Percentiles rank a stretch among this genome's conserved stretches.
Conservation (phyloP, 2,113 vertebrate genomes). For the Eudorcas thomsonii region DNA sequence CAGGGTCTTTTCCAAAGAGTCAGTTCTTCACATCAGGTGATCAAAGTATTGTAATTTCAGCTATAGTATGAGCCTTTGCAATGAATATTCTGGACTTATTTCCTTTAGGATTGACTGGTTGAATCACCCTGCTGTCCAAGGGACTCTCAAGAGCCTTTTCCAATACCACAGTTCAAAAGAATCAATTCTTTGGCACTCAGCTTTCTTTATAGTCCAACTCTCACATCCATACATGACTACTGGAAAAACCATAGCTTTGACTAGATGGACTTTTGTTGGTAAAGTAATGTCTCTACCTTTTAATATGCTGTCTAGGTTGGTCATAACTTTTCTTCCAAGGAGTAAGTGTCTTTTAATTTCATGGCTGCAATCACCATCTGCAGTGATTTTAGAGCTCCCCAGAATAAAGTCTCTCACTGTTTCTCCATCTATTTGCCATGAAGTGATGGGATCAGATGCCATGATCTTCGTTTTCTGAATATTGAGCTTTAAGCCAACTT, state of each 20-base stretch:
- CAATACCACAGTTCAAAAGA: background rate
- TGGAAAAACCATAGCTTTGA: background rate
- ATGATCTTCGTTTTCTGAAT: background rate
- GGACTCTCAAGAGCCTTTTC: background rate
- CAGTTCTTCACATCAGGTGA: background rate
- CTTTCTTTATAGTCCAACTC: background rate
- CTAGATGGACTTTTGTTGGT: background rate
- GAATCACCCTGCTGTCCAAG: background rate
- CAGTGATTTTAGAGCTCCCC: background rate
- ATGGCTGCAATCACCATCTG: background rate
- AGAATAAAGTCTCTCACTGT: background rate
- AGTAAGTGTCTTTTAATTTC: background rate
- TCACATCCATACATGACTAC: background rate
- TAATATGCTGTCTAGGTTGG: background rate
- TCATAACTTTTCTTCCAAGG: background rate
- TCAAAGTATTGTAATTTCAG: background rate
- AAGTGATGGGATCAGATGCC: background rate
- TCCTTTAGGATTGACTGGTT: background rate
- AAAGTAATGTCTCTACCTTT: background rate
- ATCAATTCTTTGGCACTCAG: background rate
- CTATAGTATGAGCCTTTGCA: background rate
- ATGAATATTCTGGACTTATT: background rate
- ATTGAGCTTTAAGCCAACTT: background rate
- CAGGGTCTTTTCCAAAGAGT: background rate
- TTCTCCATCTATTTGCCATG: background rate